phyloP scores from a whole-genome alignment of 2,888 invertebrate species.

The Netelia melanura region DNA sequence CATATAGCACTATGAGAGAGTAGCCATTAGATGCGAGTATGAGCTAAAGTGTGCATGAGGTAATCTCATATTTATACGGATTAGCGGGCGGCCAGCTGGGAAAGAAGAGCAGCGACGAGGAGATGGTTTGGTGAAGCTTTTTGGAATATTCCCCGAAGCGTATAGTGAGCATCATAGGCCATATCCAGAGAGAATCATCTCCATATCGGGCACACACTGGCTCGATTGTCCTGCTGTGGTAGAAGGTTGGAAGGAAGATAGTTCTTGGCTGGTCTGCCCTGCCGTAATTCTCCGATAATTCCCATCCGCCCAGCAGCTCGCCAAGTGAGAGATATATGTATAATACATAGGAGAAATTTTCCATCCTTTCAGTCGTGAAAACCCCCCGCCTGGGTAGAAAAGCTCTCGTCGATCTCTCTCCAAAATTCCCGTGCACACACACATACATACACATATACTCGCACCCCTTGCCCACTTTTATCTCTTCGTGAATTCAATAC shows the following conservation, averaged over 20 bases:
- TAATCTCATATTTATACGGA: constrained; percentile 63
- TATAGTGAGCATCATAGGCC: constrained; percentile 4
- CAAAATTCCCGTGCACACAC: not conserved
- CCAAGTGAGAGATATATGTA: constrained; percentile 14
- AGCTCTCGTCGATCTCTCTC: constrained; percentile 4
- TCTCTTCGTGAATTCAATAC: constrained; percentile 64
- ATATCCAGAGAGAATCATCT: constrained; percentile 52
- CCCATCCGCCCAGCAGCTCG: constrained; percentile 31
- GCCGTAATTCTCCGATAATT: constrained; percentile 69
- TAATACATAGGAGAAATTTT: constrained; percentile 38
- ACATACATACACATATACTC: not conserved
- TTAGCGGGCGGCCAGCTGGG: constrained; percentile 49
- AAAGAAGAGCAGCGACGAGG: not conserved
- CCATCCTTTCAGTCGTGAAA: constrained; percentile 16
- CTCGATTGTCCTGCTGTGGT: constrained; percentile 15
- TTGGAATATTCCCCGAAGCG: constrained; percentile 54
- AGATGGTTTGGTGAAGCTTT: constrained; percentile 31
- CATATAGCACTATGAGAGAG: not conserved
- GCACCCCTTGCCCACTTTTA: not conserved
- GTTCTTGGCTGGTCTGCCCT: constrained; percentile 49
- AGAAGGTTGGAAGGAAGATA: constrained; percentile 1
- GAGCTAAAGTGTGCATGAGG: not conserved
- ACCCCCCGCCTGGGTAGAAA: constrained; percentile 1
- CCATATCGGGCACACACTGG: constrained; percentile 45
- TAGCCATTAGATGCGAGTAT: not conserved